These are phyloP conservation scores for Mylabris sibirica DNA, from an alignment of 2,888 invertebrate species.

Conservation along the genomic window DNA sequence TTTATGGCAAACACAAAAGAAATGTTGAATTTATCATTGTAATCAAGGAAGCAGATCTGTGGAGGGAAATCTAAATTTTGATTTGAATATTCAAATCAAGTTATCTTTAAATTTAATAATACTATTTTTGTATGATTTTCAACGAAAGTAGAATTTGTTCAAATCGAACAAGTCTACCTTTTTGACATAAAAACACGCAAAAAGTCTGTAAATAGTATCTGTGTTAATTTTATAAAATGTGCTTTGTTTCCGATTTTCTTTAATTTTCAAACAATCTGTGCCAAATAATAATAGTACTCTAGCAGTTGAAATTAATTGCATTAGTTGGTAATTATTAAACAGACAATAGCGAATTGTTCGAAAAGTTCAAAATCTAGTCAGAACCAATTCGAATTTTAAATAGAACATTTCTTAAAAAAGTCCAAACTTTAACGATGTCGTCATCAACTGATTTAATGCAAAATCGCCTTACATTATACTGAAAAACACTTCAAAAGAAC, in stretches of 20 bases:
- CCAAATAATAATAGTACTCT: conserved; percentile 18
- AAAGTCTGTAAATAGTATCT: background rate
- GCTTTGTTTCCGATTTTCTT: background rate
- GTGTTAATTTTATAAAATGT: background rate
- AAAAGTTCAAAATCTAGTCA: conserved; percentile 29
- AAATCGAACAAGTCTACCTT: too few relatives aligned
- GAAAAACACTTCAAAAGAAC: conserved; percentile 27
- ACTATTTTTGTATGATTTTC: background rate
- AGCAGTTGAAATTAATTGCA: conserved; percentile 31
- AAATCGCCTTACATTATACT: conserved; percentile 19
- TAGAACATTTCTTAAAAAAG: conserved; percentile 22
- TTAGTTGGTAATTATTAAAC: conserved; percentile 31
- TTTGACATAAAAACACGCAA: too few relatives aligned
- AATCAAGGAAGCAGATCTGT: background rate
- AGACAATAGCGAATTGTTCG: conserved; percentile 33
- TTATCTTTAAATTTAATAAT: background rate
- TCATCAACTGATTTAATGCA: conserved; percentile 28
- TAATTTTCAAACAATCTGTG: background rate
- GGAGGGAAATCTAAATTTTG: background rate
- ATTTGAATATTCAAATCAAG: background rate
- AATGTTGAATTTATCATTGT: background rate
- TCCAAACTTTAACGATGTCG: conserved; percentile 31
- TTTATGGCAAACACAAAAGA: conserved; percentile 1
- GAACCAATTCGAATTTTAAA: conserved; percentile 32
- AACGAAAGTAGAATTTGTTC: background rate